Evolutionary conservation across 1,140 invertebrate species (phyloP).

Genomic region (Halictus rubicundus): DNA sequence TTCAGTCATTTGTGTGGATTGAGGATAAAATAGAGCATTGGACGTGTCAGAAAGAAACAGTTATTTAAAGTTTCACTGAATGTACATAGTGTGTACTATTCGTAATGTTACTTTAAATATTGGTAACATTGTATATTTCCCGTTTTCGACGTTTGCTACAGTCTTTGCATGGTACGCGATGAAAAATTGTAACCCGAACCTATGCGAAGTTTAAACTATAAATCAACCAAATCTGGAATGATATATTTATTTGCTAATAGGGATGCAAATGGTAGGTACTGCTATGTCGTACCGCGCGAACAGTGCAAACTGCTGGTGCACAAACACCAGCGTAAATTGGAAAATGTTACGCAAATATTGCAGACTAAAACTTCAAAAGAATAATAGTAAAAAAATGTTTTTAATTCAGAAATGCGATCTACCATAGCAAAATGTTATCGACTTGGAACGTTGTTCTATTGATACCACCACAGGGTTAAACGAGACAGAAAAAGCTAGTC

Average conservation of each 20-base stretch:
- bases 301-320: constrained; percentile 12
- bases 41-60: too few relatives aligned
- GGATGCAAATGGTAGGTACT: constrained; percentile 31
- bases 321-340: constrained; percentile 41
- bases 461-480: too few relatives aligned
- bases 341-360: constrained; percentile 44
- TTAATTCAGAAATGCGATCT: not conserved
- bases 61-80: too few relatives aligned
- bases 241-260: constrained; percentile 66
- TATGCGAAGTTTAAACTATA: constrained; percentile 49
- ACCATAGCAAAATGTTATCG: too few relatives aligned
- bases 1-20: too few relatives aligned
- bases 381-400: not conserved
- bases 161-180: not conserved
- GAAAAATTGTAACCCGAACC: not conserved
- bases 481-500: too few relatives aligned
- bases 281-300: constrained; percentile 17
- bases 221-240: constrained; percentile 49
- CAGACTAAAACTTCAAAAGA: not conserved
- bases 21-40: too few relatives aligned
- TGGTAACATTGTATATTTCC: not conserved
- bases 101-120: too few relatives aligned
- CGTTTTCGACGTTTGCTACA: not conserved
- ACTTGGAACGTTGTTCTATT: too few relatives aligned
- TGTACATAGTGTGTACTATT: too few relatives aligned